phyloP scores from a whole-genome alignment of 2,113 vertebrate genomes.

The Platycercus adscitus region DNA sequence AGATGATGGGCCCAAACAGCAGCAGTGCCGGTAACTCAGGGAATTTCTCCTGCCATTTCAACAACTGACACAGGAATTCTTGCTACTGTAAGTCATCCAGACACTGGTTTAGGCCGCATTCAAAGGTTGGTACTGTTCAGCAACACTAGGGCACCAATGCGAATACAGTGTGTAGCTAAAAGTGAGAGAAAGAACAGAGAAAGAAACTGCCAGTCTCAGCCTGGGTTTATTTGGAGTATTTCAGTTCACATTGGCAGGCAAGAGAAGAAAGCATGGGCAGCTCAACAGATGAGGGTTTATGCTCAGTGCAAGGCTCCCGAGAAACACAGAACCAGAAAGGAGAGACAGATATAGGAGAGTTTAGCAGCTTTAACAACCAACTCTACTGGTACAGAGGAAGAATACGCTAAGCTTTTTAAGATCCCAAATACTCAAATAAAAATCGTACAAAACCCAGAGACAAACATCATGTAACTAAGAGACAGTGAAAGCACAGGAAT shows the following conservation, averaged over 20 bases:
- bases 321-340: background rate
- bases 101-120: background rate
- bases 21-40: background rate
- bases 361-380: background rate
- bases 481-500: background rate
- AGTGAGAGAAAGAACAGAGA: background rate
- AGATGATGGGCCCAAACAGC: background rate
- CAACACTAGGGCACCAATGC: background rate
- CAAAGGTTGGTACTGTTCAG: background rate
- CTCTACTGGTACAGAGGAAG: background rate
- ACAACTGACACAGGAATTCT: background rate
- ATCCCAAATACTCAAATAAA: background rate
- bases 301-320: background rate
- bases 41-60: background rate
- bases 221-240: background rate
- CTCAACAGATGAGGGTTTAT: background rate
- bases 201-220: accelerated
- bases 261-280: background rate
- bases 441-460: background rate
- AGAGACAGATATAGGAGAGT: background rate
- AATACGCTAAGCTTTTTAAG: background rate
- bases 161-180: background rate
- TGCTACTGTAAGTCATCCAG: background rate
- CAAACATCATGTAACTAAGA: background rate
- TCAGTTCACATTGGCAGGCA: background rate